Evolutionary conservation across 2,888 invertebrate genomes (phyloP), one percentile per base, ranked within the genome.

Genomic region (Zaprionus bogoriensis): DNA sequence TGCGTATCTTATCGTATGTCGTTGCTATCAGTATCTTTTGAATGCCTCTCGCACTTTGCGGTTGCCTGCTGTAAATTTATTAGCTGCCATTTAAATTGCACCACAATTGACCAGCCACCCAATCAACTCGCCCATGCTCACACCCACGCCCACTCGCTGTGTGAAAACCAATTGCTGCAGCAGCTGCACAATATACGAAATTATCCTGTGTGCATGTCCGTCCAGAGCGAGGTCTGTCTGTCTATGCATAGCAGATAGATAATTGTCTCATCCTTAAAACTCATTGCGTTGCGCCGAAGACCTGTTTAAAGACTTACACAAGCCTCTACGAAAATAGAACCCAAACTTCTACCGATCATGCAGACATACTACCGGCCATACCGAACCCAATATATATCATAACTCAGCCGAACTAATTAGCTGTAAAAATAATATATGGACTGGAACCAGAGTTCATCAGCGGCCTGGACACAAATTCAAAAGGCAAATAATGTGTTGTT

Each of bases 371-470:
- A n/a, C n/a, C n/a, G n/a, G n/a, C n/a, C n/a, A n/a, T n/a, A n/a
- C n/a, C n/a, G n/a, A n/a, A n/a, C n/a, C n/a, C n/a, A n/a, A n/a
- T n/a, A n/a, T n/a, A n/a, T n/a, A n/a, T n/a, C n/a, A n/a, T n/a
- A n/a, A n/a, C n/a, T n/a, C 14, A 22, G 27, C 59, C 69, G 57
- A 72, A 83, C 88, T 87, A 88, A 87, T 87, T 87, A 87, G 86
- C 88, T 87, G 87, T 88, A 88, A 87, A 86, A 87, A 82, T 76
- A 77, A 75, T 70, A 83, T 70, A 76, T 74, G 81, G 77, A 87
- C n/a, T n/a, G n/a, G 75, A 78, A 78, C 66, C 67, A 71, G 58
- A 65, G 70, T 54, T 63, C 57, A 46, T 72, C 54, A 65, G 58
- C 64, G 50, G 32, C 27, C 42, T 45, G 57, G 42, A 39, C 42